These are phyloP conservation scores for Rhinichthys osculus DNA, from an alignment of 2,797 vertebrate species.

Conservation along the genomic window DNA sequence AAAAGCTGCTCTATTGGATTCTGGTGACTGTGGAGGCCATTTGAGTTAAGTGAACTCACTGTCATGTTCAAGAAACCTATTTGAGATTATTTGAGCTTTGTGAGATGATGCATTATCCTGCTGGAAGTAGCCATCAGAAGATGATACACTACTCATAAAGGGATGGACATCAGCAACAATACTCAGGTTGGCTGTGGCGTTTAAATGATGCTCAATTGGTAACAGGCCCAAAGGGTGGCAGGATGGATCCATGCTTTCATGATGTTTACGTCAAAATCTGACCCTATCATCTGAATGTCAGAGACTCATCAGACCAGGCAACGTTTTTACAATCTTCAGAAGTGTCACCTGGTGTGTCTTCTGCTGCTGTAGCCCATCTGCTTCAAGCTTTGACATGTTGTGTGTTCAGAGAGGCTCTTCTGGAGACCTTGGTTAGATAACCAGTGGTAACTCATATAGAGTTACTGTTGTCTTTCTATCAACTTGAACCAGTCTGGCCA, in stretches of 20 bases:
- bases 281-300: not conserved
- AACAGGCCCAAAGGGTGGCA: not conserved
- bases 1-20: not conserved
- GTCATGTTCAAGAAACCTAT: not conserved
- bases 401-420: not conserved
- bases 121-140: slow-evolving; percentile 50
- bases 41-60: not conserved
- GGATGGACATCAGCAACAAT: not conserved
- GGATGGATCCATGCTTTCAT: not conserved
- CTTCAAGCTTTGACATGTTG: not conserved
- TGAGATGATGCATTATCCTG: slow-evolving; percentile 27
- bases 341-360: not conserved
- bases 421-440: not conserved
- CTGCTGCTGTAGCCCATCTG: not conserved
- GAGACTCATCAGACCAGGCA: not conserved
- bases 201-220: too few relatives aligned
- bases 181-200: not conserved
- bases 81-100: slow-evolving; percentile 19
- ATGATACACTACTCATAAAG: not conserved
- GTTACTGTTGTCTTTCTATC: not conserved
- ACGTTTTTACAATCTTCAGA: not conserved
- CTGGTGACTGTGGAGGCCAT: too few relatives aligned
- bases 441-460: not conserved
- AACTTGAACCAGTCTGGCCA: slow-evolving; percentile 44
- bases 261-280: not conserved